These are phyloP conservation scores for Drosophila mercatorum DNA, from an alignment of 2,888 invertebrate species.

Conservation along the genomic window DNA sequence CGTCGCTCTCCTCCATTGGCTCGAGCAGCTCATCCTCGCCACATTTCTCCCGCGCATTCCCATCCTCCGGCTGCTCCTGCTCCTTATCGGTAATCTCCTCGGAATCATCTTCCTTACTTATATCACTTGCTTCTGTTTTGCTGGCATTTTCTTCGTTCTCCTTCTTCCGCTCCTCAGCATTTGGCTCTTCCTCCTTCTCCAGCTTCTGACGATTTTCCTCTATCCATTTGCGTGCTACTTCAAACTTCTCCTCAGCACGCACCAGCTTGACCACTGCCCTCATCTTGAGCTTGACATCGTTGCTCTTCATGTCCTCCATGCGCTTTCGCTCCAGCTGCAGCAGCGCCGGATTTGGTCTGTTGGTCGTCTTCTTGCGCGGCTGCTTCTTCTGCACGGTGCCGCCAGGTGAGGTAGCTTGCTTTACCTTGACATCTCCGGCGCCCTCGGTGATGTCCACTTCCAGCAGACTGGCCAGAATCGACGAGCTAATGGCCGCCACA, in stretches of 20 bases:
- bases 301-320: conserved; percentile 79
- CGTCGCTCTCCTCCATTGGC: neutral
- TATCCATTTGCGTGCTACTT: conserved; percentile 75
- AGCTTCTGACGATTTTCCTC: conserved; percentile 21
- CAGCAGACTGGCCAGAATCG: conserved; percentile 82
- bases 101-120: neutral
- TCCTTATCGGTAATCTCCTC: neutral
- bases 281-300: conserved; percentile 82
- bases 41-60: neutral
- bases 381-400: conserved; percentile 73
- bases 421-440: conserved; percentile 17
- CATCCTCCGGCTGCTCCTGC: neutral
- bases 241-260: conserved; percentile 78
- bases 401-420: conserved; percentile 25
- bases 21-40: neutral
- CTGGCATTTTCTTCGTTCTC: neutral
- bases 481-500: conserved; percentile 66
- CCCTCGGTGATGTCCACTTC: conserved; percentile 82
- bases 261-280: conserved; percentile 73
- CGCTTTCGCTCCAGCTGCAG: conserved; percentile 81
- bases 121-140: conserved; percentile 1
- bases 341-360: conserved; percentile 83
- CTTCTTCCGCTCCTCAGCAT: neutral
- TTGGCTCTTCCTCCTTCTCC: neutral
- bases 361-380: conserved; percentile 83